Conservation (phyloP, 2,888 invertebrate genomes). For the Hyalella azteca region DNA sequence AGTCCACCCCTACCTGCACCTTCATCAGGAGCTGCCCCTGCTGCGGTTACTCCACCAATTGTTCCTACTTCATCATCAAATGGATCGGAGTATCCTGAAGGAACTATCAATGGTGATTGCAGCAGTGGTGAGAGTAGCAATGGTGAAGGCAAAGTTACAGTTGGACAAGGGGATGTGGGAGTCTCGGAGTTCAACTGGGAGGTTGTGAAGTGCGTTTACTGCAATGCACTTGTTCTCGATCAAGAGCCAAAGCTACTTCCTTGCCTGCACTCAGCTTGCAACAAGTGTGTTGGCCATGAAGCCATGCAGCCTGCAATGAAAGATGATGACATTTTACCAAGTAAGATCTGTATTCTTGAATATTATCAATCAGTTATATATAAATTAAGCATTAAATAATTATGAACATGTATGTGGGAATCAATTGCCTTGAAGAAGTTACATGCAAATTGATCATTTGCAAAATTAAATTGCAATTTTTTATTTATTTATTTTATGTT, state of each 20-base stretch:
- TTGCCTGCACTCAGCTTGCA: constrained; percentile 63
- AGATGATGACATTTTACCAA: constrained; percentile 57
- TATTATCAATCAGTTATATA: no score
- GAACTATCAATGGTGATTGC: constrained; percentile 26
- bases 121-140: constrained; percentile 24
- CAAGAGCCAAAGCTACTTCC: constrained; percentile 62
- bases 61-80: neutral
- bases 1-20: constrained; percentile 11
- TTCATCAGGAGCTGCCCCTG: neutral
- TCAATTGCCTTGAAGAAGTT: no score
- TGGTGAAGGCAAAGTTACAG: constrained; percentile 53
- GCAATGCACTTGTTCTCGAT: constrained; percentile 50
- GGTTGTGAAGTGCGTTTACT: constrained; percentile 51
- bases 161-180: constrained; percentile 44
- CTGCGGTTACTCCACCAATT: constrained; percentile 3
- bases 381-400: no score
- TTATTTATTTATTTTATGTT: no score
- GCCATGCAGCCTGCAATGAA: constrained; percentile 54
- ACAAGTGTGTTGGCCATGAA: constrained; percentile 55
- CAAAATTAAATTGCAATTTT: no score
- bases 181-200: constrained; percentile 54
- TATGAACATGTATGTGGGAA: no score
- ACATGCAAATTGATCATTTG: no score
- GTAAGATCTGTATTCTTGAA: no score
- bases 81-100: neutral